Percentiles rank a stretch among this genome's conserved stretches.
Evolutionary conservation across 2,888 invertebrate genomes (phyloP).

Genomic region (Cremastinae sp.): DNA sequence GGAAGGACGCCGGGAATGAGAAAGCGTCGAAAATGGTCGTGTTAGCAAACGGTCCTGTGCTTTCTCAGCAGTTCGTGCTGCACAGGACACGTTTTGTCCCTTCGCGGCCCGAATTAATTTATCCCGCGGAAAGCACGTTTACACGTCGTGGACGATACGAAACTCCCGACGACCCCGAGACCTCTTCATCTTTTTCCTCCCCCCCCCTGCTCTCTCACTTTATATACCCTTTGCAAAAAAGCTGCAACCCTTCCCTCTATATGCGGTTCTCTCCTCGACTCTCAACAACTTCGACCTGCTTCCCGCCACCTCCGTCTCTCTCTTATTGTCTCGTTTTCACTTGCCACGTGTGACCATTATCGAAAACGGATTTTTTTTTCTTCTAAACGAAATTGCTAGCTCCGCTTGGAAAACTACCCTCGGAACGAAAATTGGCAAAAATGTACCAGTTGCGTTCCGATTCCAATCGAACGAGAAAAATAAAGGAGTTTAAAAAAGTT

Average conservation of each 20-base stretch:
- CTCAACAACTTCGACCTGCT: slow-evolving; percentile 11
- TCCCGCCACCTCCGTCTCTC: neutral
- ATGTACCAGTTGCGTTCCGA: slow-evolving; percentile 27
- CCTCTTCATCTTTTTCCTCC: slow-evolving; percentile 14
- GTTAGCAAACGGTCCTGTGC: slow-evolving; percentile 22
- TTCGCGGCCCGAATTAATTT: slow-evolving; percentile 57
- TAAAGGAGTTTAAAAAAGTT: neutral
- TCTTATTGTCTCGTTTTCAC: slow-evolving; percentile 5
- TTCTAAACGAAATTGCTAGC: slow-evolving; percentile 36
- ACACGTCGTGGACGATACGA: slow-evolving; percentile 52
- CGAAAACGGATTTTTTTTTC: slow-evolving; percentile 50
- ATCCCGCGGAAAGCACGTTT: slow-evolving; percentile 59
- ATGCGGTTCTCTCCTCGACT: slow-evolving; percentile 1
- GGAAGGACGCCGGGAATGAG: neutral
- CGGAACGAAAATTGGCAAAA: slow-evolving; percentile 1
- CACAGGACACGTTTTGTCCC: slow-evolving; percentile 52
- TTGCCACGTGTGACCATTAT: slow-evolving; percentile 46
- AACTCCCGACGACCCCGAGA: slow-evolving; percentile 31
- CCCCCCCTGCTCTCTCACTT: neutral
- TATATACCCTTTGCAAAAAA: slow-evolving; percentile 23
- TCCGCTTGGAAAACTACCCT: slow-evolving; percentile 4
- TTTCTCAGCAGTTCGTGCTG: slow-evolving; percentile 64
- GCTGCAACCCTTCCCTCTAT: neutral
- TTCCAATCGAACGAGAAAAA: slow-evolving; percentile 19
- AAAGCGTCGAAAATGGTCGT: slow-evolving; percentile 1